Evolutionary conservation across 1,140 invertebrate genomes (phyloP).

Genomic region (Phortica variegata): DNA sequence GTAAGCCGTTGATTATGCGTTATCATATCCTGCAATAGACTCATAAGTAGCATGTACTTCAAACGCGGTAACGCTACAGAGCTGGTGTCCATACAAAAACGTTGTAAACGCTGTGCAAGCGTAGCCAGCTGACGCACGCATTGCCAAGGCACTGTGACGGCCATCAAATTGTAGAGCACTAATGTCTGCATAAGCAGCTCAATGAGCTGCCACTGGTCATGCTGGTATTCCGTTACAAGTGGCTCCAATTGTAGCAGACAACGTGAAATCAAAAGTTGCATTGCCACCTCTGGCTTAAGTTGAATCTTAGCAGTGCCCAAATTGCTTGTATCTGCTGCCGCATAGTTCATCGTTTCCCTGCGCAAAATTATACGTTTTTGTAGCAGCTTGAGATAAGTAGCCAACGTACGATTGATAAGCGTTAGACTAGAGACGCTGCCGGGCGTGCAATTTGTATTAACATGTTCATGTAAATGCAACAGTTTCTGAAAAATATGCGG

Average conservation of each 20-base stretch:
- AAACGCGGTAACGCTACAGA: slow-evolving; percentile 18
- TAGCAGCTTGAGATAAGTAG: slow-evolving; percentile 12
- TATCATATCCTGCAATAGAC: slow-evolving; percentile 16
- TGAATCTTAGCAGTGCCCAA: slow-evolving; percentile 1
- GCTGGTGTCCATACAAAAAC: background rate
- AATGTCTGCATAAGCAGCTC: slow-evolving; percentile 17
- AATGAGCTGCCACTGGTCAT: slow-evolving; percentile 22
- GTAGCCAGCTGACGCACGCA: background rate
- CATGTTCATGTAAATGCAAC: slow-evolving; percentile 24
- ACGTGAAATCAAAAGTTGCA: slow-evolving; percentile 15
- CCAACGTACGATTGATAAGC: slow-evolving; percentile 17
- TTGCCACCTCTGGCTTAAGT: slow-evolving; percentile 7
- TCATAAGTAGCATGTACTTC: slow-evolving; percentile 24
- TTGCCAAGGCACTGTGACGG: background rate
- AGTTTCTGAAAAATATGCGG: slow-evolving; percentile 35
- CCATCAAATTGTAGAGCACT: slow-evolving; percentile 4
- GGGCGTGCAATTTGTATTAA: no score
- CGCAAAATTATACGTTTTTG: slow-evolving; percentile 18
- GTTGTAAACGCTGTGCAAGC: slow-evolving; percentile 1
- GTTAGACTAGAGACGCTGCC: background rate
- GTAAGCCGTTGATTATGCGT: background rate
- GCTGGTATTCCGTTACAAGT: background rate
- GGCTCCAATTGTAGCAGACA: slow-evolving; percentile 8
- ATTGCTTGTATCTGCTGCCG: background rate
- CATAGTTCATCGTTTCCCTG: slow-evolving; percentile 3